Conservation (phyloP, 2,113 vertebrate genomes). For the Rhodinocichla rosea region DNA sequence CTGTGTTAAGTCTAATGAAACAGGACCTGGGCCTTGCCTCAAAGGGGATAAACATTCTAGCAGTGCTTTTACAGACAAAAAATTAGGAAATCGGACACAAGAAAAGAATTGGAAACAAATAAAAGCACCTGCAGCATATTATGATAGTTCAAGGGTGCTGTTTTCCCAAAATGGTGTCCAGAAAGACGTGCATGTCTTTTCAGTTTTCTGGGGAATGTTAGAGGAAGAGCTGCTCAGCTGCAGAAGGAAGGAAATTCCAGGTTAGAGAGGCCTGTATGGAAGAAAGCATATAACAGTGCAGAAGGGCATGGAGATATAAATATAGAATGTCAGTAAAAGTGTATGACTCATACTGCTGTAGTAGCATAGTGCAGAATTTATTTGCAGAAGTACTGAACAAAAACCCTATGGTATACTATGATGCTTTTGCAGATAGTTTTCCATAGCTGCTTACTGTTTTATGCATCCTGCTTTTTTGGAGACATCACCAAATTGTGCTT, state of each 20-base stretch:
- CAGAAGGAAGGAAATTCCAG: neutral
- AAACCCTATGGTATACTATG: constrained; percentile 37
- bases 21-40: neutral
- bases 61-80: neutral
- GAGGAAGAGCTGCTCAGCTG: neutral
- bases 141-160: neutral
- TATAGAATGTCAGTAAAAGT: constrained; percentile 47
- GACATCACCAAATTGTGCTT: neutral
- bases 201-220: neutral
- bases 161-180: neutral
- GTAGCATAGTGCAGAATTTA: constrained; percentile 56
- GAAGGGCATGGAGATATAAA: constrained; percentile 44
- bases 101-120: neutral
- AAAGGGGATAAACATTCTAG: neutral
- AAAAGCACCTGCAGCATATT: neutral
- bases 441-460: constrained; percentile 44
- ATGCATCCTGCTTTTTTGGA: constrained; percentile 24
- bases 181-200: neutral
- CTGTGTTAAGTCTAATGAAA: neutral
- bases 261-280: neutral
- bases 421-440: constrained; percentile 31
- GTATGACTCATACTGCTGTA: constrained; percentile 60
- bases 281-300: neutral
- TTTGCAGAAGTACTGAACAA: constrained; percentile 52
- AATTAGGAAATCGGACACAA: neutral